Evolutionary conservation across 2,797 vertebrate genomes (phyloP).

Genomic region (Onychomys torridus): DNA sequence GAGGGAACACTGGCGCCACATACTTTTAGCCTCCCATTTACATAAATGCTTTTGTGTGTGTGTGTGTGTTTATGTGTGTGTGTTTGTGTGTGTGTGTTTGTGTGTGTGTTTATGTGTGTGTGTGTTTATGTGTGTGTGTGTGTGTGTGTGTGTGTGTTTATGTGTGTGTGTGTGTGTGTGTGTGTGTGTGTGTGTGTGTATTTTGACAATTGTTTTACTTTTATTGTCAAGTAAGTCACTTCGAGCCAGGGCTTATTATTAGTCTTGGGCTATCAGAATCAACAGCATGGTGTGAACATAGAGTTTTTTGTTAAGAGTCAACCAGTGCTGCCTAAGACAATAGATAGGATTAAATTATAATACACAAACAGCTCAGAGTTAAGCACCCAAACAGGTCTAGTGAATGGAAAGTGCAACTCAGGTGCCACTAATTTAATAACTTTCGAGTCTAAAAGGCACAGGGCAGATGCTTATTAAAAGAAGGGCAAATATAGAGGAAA

Average conservation of each 20-base stretch:
- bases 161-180: neutral
- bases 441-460: conserved; percentile 61
- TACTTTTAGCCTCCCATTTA: conserved; percentile 28
- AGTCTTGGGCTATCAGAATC: conserved; percentile 69
- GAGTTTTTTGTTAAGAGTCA: conserved; percentile 80
- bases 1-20: neutral
- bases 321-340: conserved; percentile 73
- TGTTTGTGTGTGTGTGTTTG: neutral
- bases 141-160: neutral
- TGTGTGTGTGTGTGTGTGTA: neutral
- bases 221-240: conserved; percentile 75
- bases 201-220: conserved; percentile 59
- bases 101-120: neutral
- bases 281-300: conserved; percentile 72
- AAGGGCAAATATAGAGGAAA: conserved; percentile 25
- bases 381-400: conserved; percentile 44
- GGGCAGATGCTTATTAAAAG: conserved; percentile 51
- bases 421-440: conserved; percentile 70
- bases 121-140: neutral
- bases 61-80: neutral
- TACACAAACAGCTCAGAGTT: conserved; percentile 61
- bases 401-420: conserved; percentile 56
- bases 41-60: conserved; percentile 20
- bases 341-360: conserved; percentile 77
- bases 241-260: conserved; percentile 79